Evolutionary conservation across 2,113 vertebrate species (phyloP), one percentile per base, ranked within the genome.

Genomic region (Ctenomys sociabilis): DNA sequence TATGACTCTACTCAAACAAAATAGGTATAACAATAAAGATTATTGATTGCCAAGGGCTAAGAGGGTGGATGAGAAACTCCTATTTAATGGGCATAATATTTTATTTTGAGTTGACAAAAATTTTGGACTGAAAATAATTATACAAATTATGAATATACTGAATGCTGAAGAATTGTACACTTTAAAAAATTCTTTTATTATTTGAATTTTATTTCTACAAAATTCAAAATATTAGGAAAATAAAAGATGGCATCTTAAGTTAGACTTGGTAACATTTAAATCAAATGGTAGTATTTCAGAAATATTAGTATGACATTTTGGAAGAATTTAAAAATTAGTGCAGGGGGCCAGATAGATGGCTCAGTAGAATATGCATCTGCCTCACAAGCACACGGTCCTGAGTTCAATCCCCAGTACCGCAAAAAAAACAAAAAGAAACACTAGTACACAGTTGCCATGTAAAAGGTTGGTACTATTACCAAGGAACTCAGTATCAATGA

Each of bases 151-250:
- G n/a, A 81, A 73, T 80, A 37, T 30, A 90, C 54, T 72, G 72
- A 70, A 92, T 66, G 16, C 19, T 22, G n/a, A 91, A 22, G 59
- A 59, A 77, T 7, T 87, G 12, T 88, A 96, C 28, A 91, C 16
- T 77, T 95, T 78, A n/a, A 78, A 78, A 91, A 59, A 49, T 24
- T 59, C 64, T 84, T 78, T 73, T 83, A 24, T 43, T 85, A 84
- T 28, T 22, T 63, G 13, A 85, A 94, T 80, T 94, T 92, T 88
- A 94, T 37, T 85, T 91, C 24, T 54, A 84, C 14, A 80, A 72
- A 95, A 77, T 43, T 30, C 26, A 81, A 66, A 90, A 37, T 94
- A 83, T 40, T 61, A 52, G 59, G 75, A 85, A 16, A 92, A 70
- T 17, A 95, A 21, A 68, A 91, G 40, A 82, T 19, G 61, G 5